Percentiles rank a stretch among this genome's conserved stretches.
Conservation (phyloP, 2,797 vertebrate species). For the Peromyscus attwateri region DNA sequence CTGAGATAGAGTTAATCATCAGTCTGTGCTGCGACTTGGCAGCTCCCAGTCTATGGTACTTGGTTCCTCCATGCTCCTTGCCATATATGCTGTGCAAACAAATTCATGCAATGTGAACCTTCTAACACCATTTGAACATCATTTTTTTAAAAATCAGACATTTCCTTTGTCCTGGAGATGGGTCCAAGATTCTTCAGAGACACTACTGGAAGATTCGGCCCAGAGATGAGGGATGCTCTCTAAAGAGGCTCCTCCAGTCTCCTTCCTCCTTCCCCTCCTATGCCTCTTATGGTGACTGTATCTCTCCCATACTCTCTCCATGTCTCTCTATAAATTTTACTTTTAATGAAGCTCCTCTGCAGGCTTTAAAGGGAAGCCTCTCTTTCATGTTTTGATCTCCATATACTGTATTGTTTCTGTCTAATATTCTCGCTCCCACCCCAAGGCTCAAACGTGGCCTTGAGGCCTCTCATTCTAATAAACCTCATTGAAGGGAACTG, state of each 20-base stretch:
- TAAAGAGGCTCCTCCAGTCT: not conserved
- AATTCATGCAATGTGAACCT: not conserved
- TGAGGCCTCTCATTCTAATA: not conserved
- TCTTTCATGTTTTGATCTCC: not conserved
- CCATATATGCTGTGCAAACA: not conserved
- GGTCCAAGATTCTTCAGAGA: not conserved
- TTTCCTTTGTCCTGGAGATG: not conserved
- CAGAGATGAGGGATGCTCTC: not conserved
- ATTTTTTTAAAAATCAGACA: not conserved
- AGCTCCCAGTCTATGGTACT: not conserved
- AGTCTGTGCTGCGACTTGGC: not conserved
- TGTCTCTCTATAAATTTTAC: not conserved
- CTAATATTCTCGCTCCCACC: not conserved
- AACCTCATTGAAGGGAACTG: not conserved
- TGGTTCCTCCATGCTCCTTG: not conserved
- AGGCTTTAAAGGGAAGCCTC: not conserved
- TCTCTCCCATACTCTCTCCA: not conserved
- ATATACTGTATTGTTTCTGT: not conserved
- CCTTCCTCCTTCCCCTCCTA: too few relatives aligned
- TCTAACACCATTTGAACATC: not conserved
- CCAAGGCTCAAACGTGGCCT: not conserved
- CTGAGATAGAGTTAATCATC: not conserved
- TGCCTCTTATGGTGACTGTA: not conserved
- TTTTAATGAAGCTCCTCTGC: not conserved
- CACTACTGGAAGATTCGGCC: not conserved